These are phyloP conservation scores for Astropecten irregularis DNA, from an alignment of 53 echinoderm and acorn worm species.

Conservation along the genomic window DNA sequence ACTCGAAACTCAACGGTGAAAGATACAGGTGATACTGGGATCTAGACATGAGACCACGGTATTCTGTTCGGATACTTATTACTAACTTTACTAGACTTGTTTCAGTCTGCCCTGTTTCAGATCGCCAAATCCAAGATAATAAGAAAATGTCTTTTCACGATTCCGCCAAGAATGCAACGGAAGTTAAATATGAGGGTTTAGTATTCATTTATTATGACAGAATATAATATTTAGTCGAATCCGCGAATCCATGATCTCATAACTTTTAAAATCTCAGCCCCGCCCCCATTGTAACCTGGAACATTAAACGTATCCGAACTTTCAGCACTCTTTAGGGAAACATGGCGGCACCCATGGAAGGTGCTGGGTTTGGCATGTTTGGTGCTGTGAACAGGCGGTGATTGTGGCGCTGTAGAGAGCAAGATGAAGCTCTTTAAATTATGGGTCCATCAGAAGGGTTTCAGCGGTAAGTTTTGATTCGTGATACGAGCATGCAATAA, in stretches of 20 bases:
- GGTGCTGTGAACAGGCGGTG: neutral
- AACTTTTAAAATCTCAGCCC: no score
- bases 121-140: no score
- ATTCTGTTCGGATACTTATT: slow-evolving; percentile 17
- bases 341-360: slow-evolving; percentile 26
- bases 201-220: no score
- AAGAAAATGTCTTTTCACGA: no score
- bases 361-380: neutral
- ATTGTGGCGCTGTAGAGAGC: neutral
- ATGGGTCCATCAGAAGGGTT: slow-evolving; percentile 86
- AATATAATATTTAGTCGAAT: no score
- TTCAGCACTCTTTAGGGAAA: neutral
- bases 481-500: no score
- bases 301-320: neutral
- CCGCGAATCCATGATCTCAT: no score
- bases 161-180: no score
- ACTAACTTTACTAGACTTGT: neutral
- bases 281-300: no score
- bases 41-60: neutral
- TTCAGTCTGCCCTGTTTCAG: no score
- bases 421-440: slow-evolving; percentile 86
- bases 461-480: slow-evolving; percentile 87
- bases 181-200: no score
- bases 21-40: neutral
- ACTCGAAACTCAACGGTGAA: neutral